A percentile compares a stretch with the other conserved stretches of the same genome.
phyloP scores from a whole-genome alignment of 2,888 invertebrate genomes.

The Campoletis raptor region DNA sequence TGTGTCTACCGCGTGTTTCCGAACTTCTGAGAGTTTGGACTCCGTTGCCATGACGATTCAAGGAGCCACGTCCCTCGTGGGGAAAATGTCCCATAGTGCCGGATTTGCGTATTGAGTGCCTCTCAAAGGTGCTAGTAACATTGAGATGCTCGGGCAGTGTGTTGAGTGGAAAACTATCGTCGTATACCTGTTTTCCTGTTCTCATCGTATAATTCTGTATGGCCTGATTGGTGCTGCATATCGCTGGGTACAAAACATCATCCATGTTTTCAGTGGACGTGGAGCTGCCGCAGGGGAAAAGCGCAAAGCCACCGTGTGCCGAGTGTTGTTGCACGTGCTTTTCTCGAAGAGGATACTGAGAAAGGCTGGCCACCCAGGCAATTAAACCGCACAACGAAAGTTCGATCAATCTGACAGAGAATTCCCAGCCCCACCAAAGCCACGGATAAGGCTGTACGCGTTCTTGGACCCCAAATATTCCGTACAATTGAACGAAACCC shows the following conservation, averaged over 20 bases:
- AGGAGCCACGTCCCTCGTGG: conserved; percentile 83
- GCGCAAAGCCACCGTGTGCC: conserved; percentile 89
- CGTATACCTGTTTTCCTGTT: conserved; percentile 92
- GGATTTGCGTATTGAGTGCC: conserved; percentile 86
- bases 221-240: conserved; percentile 94
- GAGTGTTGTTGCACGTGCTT: conserved; percentile 86
- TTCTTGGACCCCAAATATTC: conserved; percentile 88
- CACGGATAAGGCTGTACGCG: conserved; percentile 87
- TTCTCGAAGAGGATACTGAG: conserved; percentile 88
- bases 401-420: conserved; percentile 93
- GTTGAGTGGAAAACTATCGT: conserved; percentile 88
- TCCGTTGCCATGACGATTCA: conserved; percentile 85
- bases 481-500: conserved; percentile 94
- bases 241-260: conserved; percentile 93
- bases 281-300: conserved; percentile 93
- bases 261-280: conserved; percentile 93
- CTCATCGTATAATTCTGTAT: conserved; percentile 93
- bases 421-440: conserved; percentile 97
- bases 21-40: conserved; percentile 86
- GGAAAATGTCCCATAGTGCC: conserved; percentile 87
- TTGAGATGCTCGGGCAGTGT: conserved; percentile 85
- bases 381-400: conserved; percentile 94
- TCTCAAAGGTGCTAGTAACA: conserved; percentile 82
- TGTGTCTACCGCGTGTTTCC: conserved; percentile 78
- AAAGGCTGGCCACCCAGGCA: conserved; percentile 94